Base-by-base conservation (phyloP, 2,113 vertebrate species). In the Corvus moneduloides region DNA sequence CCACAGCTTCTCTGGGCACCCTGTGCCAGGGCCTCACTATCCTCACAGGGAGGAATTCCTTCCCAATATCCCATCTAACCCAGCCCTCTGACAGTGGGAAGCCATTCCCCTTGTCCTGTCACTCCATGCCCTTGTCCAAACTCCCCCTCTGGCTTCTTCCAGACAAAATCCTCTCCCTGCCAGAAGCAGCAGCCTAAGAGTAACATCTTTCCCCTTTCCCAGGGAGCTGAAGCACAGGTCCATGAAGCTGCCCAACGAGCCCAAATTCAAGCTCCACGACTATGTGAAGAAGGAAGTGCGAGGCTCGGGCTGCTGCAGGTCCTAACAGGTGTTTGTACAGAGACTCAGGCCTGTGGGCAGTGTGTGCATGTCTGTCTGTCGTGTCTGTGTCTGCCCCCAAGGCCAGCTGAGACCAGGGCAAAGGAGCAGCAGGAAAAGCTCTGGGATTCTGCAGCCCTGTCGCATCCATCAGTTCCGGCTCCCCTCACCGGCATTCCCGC, bases 141-240 rank as follows among this genome's bases (percentile, higher is more conserved):
- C 13, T 37, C 30, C 17, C 59, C 4, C 8, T 55, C 26, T 30
- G 54, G 61, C 61, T 46, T 30, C 33, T 21, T 67, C 35, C 52
- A 44, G 13, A 67, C 51, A 20, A 67, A 66, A 39, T 17, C 48
- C 69, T 48, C 24, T 68, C 79, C 19, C 19, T 63, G 48, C n/a
- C 56, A 49, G 24, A 68, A 75, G 68, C 28, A 64, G 61, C 33
- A 37, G 33, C 7, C 1, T 8, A 10, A 7, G 6, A 16, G 16
- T 33, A 24, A 54, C 5, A 3, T 1, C 43, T 6, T 8, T 58
- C 27, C 39, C 39, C n/a, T 46, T 39, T 28, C 56, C 2, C 96
- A 99, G 99, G 96, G 99, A 99, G 89, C 88, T 99, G 97, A 99
- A 99, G 93, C 99, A 99, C 97, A 96, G 99, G 66, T 98, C 98